These are phyloP conservation scores for Peribatodes rhomboidaria DNA, from an alignment of 2,888 invertebrate species.

Conservation along the genomic window DNA sequence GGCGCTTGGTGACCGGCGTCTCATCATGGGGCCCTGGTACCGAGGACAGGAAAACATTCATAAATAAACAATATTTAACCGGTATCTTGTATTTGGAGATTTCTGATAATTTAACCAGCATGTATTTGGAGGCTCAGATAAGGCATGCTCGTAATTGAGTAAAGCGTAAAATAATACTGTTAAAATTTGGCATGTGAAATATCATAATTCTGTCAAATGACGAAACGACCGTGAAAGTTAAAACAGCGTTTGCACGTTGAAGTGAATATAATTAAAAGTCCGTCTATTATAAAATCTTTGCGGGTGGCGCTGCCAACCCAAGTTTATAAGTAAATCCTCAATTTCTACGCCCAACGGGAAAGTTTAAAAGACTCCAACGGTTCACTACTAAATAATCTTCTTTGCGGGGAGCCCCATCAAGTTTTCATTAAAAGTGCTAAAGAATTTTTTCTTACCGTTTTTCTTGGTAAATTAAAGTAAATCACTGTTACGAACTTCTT, in stretches of 20 bases:
- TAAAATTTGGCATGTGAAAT: too few relatives aligned
- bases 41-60: background rate
- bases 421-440: conserved; percentile 29
- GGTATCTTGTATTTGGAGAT: background rate
- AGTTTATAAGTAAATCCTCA: conserved; percentile 33
- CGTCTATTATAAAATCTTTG: conserved; percentile 22
- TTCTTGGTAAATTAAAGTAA: conserved; percentile 17
- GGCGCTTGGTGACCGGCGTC: conserved; percentile 57
- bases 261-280: conserved; percentile 16
- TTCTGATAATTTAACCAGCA: too few relatives aligned
- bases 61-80: conserved; percentile 1
- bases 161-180: background rate
- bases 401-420: conserved; percentile 23
- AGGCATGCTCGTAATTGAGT: background rate
- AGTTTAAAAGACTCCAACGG: conserved; percentile 36
- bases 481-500: conserved; percentile 6
- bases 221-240: background rate
- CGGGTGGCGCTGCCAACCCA: conserved; percentile 21
- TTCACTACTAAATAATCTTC: conserved; percentile 33
- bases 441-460: conserved; percentile 12
- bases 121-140: too few relatives aligned
- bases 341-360: conserved; percentile 26
- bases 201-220: background rate
- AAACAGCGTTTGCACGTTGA: background rate
- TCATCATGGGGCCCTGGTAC: conserved; percentile 39